phyloP scores from a whole-genome alignment of 2,888 invertebrate species.

The Plebejus argus region DNA sequence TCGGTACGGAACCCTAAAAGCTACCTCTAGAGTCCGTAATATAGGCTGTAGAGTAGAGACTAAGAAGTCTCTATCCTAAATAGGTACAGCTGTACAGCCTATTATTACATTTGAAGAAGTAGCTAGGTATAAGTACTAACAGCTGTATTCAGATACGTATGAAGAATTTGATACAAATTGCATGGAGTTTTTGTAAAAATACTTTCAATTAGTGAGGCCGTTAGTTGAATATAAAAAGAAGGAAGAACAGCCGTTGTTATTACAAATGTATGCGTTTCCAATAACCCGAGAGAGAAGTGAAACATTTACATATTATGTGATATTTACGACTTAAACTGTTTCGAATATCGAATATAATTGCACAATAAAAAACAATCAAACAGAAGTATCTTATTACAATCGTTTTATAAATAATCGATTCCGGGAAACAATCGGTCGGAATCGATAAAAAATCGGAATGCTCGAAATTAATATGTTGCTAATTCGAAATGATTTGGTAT shows the following conservation, averaged over 20 bases:
- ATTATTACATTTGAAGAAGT: too few relatives aligned
- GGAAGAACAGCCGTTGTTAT: not conserved
- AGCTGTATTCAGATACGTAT: too few relatives aligned
- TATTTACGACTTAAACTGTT: conserved; percentile 7
- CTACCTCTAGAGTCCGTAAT: too few relatives aligned
- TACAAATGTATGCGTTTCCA: not conserved
- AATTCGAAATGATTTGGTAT: conserved; percentile 35
- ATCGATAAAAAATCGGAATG: conserved; percentile 32
- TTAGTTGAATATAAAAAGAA: not conserved
- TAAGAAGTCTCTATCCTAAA: too few relatives aligned
- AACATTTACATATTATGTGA: not conserved
- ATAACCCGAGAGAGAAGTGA: not conserved
- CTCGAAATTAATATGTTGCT: conserved; percentile 35
- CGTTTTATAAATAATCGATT: conserved; percentile 39
- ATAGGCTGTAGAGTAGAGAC: too few relatives aligned
- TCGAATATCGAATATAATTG: conserved; percentile 21
- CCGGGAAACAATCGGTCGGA: conserved; percentile 45
- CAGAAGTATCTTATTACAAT: conserved; percentile 31
- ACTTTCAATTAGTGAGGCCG: not conserved
- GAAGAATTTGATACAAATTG: too few relatives aligned
- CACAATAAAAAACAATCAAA: conserved; percentile 26
- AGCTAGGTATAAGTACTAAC: too few relatives aligned
- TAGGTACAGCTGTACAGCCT: too few relatives aligned
- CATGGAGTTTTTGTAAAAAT: not conserved
- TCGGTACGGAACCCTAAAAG: too few relatives aligned